phyloP scores from a whole-genome alignment of 2,888 invertebrate species.

The Drosophila macrospina region DNA sequence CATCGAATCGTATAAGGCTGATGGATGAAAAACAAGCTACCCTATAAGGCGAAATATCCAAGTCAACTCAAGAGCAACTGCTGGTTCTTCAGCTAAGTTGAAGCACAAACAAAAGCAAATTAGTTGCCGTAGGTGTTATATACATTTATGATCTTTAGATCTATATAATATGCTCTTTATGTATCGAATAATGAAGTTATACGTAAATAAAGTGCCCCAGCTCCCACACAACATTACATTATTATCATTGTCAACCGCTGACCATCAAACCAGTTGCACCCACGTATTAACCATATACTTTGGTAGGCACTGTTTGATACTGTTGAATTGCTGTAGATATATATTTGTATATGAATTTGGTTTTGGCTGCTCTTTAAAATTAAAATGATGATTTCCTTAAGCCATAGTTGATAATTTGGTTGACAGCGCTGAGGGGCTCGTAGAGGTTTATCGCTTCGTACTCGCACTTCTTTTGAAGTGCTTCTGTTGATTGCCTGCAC shows the following conservation, averaged over 20 bases:
- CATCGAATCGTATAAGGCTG: constrained; percentile 9
- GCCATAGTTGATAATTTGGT: constrained; percentile 24
- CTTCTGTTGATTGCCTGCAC: constrained; percentile 28
- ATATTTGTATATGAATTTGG: constrained; percentile 3
- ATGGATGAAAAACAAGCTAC: constrained; percentile 24
- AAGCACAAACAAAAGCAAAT: constrained; percentile 10
- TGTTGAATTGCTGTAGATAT: not conserved
- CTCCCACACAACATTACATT: constrained; percentile 18
- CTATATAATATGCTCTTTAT: not conserved
- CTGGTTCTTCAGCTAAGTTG: constrained; percentile 15
- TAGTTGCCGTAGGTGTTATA: constrained; percentile 21
- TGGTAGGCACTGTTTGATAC: constrained; percentile 22
- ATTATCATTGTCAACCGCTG: constrained; percentile 27
- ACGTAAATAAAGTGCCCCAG: constrained; percentile 1
- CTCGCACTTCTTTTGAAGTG: constrained; percentile 11
- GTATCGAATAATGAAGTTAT: constrained; percentile 8
- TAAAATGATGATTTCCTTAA: constrained; percentile 27
- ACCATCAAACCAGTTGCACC: constrained; percentile 33
- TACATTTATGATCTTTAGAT: constrained; percentile 12
- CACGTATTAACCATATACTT: constrained; percentile 15
- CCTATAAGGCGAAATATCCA: constrained; percentile 36
- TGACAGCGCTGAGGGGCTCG: constrained; percentile 6
- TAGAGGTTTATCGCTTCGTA: not conserved
- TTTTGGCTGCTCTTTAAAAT: not conserved
- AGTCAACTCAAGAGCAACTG: constrained; percentile 30